phyloP scores from a whole-genome alignment of 2,888 invertebrate genomes.

The Philereme transversata region DNA sequence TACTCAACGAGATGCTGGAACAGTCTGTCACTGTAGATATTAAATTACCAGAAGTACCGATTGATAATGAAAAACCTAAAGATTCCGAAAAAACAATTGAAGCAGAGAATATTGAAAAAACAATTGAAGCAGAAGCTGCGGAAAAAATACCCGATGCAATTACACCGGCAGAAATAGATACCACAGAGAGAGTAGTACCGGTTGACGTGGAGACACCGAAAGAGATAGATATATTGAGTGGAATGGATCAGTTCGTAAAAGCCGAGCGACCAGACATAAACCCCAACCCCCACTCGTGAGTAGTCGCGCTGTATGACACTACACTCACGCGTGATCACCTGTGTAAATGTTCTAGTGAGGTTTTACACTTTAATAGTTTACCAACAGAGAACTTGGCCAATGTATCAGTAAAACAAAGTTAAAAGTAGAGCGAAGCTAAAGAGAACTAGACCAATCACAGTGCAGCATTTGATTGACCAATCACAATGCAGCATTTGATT shows the following conservation, averaged over 20 bases:
- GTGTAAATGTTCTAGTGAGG: slow-evolving; percentile 42
- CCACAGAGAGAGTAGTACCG: slow-evolving; percentile 43
- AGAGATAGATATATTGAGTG: slow-evolving; percentile 30
- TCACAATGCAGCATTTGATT: no score
- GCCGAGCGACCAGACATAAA: slow-evolving; percentile 70
- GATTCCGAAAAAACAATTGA: slow-evolving; percentile 4
- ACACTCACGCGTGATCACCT: slow-evolving; percentile 58
- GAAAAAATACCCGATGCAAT: slow-evolving; percentile 6
- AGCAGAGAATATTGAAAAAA: slow-evolving; percentile 3
- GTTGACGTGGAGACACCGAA: slow-evolving; percentile 35
- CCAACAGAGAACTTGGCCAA: slow-evolving; percentile 22
- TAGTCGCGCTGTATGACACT: slow-evolving; percentile 60
- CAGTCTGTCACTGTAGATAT: slow-evolving; percentile 44
- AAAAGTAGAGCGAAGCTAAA: no score
- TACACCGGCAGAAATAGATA: slow-evolving; percentile 16
- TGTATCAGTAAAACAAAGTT: neutral
- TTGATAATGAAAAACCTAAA: slow-evolving; percentile 7
- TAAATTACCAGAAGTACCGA: slow-evolving; percentile 28
- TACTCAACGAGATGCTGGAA: slow-evolving; percentile 48
- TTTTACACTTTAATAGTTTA: slow-evolving; percentile 40
- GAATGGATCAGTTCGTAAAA: slow-evolving; percentile 54
- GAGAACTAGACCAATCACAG: no score
- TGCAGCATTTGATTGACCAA: no score
- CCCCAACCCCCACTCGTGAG: slow-evolving; percentile 82
- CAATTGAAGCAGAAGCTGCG: neutral